Conservation (phyloP, 53 echinoderm and acorn worm genomes). For the Echinarachnius parma region DNA sequence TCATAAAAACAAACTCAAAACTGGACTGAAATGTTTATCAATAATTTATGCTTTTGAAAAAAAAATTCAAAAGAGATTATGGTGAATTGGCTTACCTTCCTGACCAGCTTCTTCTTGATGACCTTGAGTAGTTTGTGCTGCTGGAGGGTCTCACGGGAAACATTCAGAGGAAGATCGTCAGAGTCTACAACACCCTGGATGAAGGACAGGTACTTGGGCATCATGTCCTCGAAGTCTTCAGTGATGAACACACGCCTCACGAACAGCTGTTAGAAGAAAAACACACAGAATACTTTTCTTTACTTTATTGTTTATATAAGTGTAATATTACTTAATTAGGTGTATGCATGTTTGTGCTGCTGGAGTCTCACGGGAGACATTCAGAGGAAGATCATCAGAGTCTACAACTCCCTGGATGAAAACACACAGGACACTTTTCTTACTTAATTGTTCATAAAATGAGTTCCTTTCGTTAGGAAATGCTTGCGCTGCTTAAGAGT, state of each 20-base stretch:
- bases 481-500: too few species aligned
- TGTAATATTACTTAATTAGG: too few species aligned
- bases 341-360: conserved; percentile 98
- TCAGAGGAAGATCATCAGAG: conserved; percentile 97
- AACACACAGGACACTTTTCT: too few species aligned
- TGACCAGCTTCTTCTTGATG: conserved; percentile 99
- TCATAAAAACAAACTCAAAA: too few species aligned
- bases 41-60: not conserved
- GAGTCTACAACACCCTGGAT: conserved; percentile 94
- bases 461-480: too few species aligned
- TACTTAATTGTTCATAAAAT: too few species aligned
- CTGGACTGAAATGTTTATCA: too few species aligned
- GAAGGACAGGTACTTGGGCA: conserved; percentile 98
- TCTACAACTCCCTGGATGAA: conserved; percentile 99
- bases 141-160: conserved; percentile 95
- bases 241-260: conserved; percentile 98
- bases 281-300: not conserved
- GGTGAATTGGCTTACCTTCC: conserved; percentile 92
- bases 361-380: conserved; percentile 99
- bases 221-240: conserved; percentile 99
- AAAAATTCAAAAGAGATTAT: too few species aligned
- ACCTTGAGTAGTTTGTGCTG: conserved; percentile 99
- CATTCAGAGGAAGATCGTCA: conserved; percentile 94
- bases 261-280: conserved; percentile 62
- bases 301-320: too few species aligned